Evolutionary conservation across 1,140 invertebrate genomes (phyloP), one percentile per base, ranked within the genome.

Genomic region (Ostrea denselamellosa): DNA sequence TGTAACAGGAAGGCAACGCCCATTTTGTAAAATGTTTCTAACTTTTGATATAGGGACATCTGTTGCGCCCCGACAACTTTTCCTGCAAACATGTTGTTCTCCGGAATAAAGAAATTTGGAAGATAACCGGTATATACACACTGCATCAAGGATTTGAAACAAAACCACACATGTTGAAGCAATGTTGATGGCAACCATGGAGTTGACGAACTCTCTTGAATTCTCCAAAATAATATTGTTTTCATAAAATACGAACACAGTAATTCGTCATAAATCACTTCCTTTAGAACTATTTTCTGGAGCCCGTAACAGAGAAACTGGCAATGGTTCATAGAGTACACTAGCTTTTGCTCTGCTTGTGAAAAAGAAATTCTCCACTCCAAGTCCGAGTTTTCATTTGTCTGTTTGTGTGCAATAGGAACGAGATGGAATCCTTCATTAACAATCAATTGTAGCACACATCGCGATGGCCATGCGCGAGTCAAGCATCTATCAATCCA

Each of bases 181-280:
- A 88, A 12, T 98, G 99, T 96, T 97, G 71, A 17, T 77, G 62
- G 83, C n/a, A 8, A 19, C 87, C 87, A 88, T 0, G 56, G 4
- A 22, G 17, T 17, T 8, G 28, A 0, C 0, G 52, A 12, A 17
- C 10, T 54, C n/a, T 58, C 65, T 85, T 85, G 68, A 25, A 85
- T 81, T 9, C 19, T 51, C 62, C 68, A 77, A 54, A 88, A 85
- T 12, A 88, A 19, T 56, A 54, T 22, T 19, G 87, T 85, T 56
- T 88, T 88, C 22, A 88, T 65, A 58, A 77, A 77, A 85, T 88
- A 85, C 1, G 83, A 88, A 51, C 87, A 85, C 8, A 77, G 9
- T 34, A 77, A 10, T 2, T 65, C 65, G 52, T 85, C 25, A 44
- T 52, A n/a, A 22, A 83, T 87, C 4, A 85, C 19, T 44, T 88